These are phyloP conservation scores for Clarias macrocephalus DNA, from an alignment of 2,113 vertebrate genomes.

Conservation along the genomic window DNA sequence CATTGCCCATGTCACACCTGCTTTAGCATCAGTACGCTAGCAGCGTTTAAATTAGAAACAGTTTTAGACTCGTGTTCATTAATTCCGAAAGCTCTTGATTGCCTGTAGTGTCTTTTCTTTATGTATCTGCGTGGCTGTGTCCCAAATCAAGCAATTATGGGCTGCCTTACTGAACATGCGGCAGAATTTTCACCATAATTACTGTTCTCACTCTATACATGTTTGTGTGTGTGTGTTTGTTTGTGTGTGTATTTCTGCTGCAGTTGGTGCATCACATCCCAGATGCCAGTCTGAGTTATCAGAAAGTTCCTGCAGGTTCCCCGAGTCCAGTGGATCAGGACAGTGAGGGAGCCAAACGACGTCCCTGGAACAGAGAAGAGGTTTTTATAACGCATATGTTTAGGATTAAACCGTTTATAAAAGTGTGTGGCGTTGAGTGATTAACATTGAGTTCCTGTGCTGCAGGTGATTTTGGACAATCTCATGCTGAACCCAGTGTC, in stretches of 20 bases:
- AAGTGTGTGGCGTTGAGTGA: neutral
- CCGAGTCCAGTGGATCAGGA: slow-evolving; percentile 79
- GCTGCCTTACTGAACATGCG: neutral
- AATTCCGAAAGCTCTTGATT: neutral
- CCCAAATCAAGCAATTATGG: neutral
- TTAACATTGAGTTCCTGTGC: neutral
- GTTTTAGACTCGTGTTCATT: neutral
- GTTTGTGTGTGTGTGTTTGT: slow-evolving; percentile 44
- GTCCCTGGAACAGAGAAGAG: slow-evolving; percentile 80
- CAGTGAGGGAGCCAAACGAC: slow-evolving; percentile 74
- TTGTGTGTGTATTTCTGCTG: slow-evolving; percentile 42
- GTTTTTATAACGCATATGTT: slow-evolving; percentile 38
- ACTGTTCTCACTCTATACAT: neutral
- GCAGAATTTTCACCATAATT: neutral
- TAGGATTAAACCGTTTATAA: neutral
- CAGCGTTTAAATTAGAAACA: neutral
- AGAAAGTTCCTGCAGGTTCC: slow-evolving; percentile 91
- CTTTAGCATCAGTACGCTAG: neutral
- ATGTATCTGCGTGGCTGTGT: neutral
- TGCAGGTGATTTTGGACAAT: slow-evolving; percentile 90
- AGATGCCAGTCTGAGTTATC: slow-evolving; percentile 95
- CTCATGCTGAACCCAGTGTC: slow-evolving; percentile 93
- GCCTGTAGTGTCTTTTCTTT: neutral
- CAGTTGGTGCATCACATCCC: slow-evolving; percentile 94
- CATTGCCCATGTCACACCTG: neutral